Evolutionary conservation across 2,113 vertebrate genomes (phyloP), one percentile per base, ranked within the genome.

Genomic region (Poeciliopsis prolifica): DNA sequence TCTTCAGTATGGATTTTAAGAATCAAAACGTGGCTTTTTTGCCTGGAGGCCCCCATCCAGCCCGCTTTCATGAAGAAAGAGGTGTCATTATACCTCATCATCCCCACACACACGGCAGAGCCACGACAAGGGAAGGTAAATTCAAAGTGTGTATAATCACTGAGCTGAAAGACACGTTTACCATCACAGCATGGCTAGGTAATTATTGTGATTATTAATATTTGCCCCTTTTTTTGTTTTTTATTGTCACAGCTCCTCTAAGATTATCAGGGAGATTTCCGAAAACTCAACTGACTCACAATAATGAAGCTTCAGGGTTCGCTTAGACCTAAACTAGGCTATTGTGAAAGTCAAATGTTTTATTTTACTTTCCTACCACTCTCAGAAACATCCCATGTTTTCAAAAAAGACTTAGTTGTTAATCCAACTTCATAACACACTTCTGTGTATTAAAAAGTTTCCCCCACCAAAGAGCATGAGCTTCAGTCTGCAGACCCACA

Each of bases 21-120:
- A 95, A 95, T 93, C 37, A 79, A 95, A 96, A 95, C 94, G 93
- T 94, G 94, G 95, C 95, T 95, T 95, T 35, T 95, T 37, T 95
- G 93, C 96, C 96, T 93, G 83, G 87, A 96, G 95, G 95, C 93
- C 91, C 91, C 17, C 92, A 91, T 92, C 83, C 92, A 17, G 75
- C 14, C 28, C 48, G 92, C 94, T 95, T 96, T 96, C 93, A 95
- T 93, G 94, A 94, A 82, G 89, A 93, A 89, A 83, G 84, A 79
- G 82, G 82, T 95, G 93, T 94, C 91, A 90, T 95, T 86, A 75
- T 61, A 19, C n/a, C 69, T 82, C 67, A 84, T 86, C 85, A 78
- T 35, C n/a, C 26, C 31, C 70, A 26, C 68, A 65, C 67, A 77
- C 64, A 71, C n/a, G 5, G 35, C 35, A 58, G 58, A 76, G 19